Evolutionary conservation across 2,797 vertebrate genomes (phyloP).

Genomic region (Thripadectes ignobilis): DNA sequence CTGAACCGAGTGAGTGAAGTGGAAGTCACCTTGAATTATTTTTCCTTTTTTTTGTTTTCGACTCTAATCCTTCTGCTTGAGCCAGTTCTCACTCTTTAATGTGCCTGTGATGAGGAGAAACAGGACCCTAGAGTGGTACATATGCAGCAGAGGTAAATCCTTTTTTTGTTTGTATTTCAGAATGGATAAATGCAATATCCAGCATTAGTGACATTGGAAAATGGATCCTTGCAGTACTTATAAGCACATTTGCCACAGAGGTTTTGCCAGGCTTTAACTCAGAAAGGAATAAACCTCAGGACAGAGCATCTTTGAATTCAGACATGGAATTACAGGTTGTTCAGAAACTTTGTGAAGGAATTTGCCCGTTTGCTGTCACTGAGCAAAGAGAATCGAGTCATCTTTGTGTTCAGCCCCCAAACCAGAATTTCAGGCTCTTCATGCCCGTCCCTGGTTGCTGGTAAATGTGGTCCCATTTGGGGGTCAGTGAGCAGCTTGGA

Average conservation of each 20-base stretch:
- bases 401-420: not conserved
- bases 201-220: not conserved
- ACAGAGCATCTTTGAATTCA: not conserved
- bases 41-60: not conserved
- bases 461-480: not conserved
- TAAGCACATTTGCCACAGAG: not conserved
- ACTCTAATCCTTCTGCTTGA: not conserved
- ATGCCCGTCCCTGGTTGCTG: not conserved
- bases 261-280: not conserved
- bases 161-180: slow-evolving; percentile 11
- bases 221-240: not conserved
- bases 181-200: not conserved
- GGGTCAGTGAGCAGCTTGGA: not conserved
- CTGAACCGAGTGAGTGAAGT: not conserved
- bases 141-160: slow-evolving; percentile 43
- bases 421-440: not conserved
- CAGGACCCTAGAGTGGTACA: not conserved
- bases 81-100: not conserved
- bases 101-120: not conserved
- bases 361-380: not conserved
- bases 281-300: not conserved
- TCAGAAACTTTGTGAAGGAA: not conserved
- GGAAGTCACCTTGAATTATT: slow-evolving; percentile 1
- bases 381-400: rapidly evolving
- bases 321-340: not conserved